Conservation (phyloP, 2,797 vertebrate genomes). For the Chlorospingus semifuscus region DNA sequence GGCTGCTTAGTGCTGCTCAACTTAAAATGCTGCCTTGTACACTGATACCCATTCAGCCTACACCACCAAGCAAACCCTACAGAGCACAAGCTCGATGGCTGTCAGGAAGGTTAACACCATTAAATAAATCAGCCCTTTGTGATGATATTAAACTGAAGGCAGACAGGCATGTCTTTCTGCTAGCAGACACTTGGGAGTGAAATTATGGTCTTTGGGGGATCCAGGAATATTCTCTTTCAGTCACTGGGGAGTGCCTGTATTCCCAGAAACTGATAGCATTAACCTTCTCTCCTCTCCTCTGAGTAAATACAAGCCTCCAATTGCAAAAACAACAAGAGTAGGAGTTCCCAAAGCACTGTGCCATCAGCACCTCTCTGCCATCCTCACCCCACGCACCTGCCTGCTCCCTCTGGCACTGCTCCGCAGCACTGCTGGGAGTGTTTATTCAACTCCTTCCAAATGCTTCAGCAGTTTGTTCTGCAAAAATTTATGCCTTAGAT, state of each 20-base stretch:
- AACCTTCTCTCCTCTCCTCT: slow-evolving; percentile 44
- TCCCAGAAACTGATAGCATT: slow-evolving; percentile 45
- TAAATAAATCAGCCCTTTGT: slow-evolving; percentile 34
- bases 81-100: neutral
- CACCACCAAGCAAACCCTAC: neutral
- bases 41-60: neutral
- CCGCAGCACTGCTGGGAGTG: neutral
- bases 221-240: slow-evolving; percentile 52
- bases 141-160: neutral
- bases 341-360: slow-evolving; percentile 22
- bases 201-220: slow-evolving; percentile 7
- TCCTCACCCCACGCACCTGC: slow-evolving; percentile 12
- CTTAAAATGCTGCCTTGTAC: neutral
- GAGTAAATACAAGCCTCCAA: slow-evolving; percentile 20
- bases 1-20: neutral
- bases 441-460: neutral
- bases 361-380: neutral
- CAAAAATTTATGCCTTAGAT: slow-evolving; percentile 27
- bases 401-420: neutral
- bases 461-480: slow-evolving; percentile 3
- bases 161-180: slow-evolving; percentile 24
- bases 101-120: neutral
- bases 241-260: slow-evolving; percentile 23
- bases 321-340: slow-evolving; percentile 63
- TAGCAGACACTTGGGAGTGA: slow-evolving; percentile 12